Conservation (phyloP, 2,797 vertebrate species). For the Nyctalus aviator region DNA sequence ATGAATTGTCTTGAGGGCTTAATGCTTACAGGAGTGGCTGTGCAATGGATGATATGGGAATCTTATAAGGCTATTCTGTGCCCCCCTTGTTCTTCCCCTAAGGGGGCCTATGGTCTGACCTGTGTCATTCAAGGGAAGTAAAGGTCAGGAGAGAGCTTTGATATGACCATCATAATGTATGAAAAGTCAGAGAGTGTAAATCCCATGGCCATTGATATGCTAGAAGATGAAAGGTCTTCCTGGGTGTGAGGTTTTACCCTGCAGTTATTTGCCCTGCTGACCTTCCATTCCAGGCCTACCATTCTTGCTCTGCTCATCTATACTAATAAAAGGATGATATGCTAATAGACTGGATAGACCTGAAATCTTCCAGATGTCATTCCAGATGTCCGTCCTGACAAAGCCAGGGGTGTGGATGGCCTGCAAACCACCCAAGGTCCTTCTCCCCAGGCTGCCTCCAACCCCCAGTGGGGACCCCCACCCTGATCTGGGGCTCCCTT, state of each 20-base stretch:
- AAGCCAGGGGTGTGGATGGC: too few relatives aligned
- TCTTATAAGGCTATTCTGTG: neutral
- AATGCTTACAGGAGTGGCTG: neutral
- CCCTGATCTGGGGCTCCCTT: too few relatives aligned
- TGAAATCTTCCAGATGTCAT: too few relatives aligned
- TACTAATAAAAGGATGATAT: too few relatives aligned
- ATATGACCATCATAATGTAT: neutral
- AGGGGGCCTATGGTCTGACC: neutral
- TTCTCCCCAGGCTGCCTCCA: too few relatives aligned
- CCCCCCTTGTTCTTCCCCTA: neutral
- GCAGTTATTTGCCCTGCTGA: neutral
- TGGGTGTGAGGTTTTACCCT: neutral
- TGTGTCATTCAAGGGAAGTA: neutral
- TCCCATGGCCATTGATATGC: neutral
- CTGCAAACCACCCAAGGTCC: too few relatives aligned
- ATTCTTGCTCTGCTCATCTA: neutral
- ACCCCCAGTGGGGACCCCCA: too few relatives aligned
- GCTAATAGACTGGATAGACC: too few relatives aligned
- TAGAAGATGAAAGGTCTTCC: neutral
- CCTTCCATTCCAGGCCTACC: rapidly evolving
- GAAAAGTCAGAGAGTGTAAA: neutral
- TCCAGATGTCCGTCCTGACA: too few relatives aligned
- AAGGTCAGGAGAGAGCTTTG: neutral
- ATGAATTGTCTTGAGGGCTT: neutral
- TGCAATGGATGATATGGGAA: neutral